These are phyloP conservation scores for Teleopsis dalmanni DNA, from an alignment of 1,140 invertebrate genomes.

Conservation along the genomic window DNA sequence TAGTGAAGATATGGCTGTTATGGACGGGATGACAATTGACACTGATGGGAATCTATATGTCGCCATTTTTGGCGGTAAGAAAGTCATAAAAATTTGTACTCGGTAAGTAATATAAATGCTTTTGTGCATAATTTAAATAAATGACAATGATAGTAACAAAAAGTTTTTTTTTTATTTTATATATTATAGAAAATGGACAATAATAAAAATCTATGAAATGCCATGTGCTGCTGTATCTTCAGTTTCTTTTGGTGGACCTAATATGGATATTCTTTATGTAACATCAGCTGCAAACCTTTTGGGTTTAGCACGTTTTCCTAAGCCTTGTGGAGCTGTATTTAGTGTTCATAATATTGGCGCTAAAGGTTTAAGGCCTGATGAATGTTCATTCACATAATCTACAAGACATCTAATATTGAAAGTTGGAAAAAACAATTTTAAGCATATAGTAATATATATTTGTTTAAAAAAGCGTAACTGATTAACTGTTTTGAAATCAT, in stretches of 20 bases:
- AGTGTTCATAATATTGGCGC: not conserved
- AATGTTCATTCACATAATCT: too few relatives aligned
- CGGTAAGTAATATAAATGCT: conserved; percentile 20
- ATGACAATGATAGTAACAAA: not conserved
- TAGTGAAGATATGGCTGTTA: conserved; percentile 47
- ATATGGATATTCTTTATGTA: conserved; percentile 68
- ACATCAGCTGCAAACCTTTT: conserved; percentile 60
- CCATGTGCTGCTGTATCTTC: conserved; percentile 64
- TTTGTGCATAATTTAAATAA: too few relatives aligned
- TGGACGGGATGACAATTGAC: conserved; percentile 72
- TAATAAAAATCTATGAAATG: not conserved
- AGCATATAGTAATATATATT: too few relatives aligned
- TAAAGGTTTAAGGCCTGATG: not conserved
- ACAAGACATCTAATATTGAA: too few relatives aligned
- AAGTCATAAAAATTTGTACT: conserved; percentile 39
- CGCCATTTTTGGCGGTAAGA: conserved; percentile 55
- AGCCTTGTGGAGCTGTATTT: not conserved
- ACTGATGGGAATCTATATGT: conserved; percentile 65
- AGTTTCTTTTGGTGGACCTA: conserved; percentile 67
- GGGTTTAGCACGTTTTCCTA: not conserved
- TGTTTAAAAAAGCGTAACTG: too few relatives aligned
- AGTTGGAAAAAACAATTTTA: too few relatives aligned
- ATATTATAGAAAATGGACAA: conserved; percentile 26
- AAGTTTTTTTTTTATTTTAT: not conserved
- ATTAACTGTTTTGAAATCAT: too few relatives aligned